A percentile compares a stretch with the other conserved stretches of the same genome.
phyloP scores from a whole-genome alignment of 1,140 invertebrate genomes.

The Zaprionus ornatus region DNA sequence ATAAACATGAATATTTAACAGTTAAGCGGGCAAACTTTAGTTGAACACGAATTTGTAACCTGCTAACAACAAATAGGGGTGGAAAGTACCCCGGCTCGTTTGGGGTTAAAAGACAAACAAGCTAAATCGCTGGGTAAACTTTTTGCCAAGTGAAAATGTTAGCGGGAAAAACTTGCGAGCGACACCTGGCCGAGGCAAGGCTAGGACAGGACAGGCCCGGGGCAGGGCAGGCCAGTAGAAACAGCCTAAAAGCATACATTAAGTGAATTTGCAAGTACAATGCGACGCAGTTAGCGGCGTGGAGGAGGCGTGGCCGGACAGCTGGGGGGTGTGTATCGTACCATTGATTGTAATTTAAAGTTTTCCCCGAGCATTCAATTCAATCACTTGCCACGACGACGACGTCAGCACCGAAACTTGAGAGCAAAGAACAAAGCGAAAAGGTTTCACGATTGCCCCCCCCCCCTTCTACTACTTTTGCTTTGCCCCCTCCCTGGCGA shows the following conservation, averaged over 20 bases:
- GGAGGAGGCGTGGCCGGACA: background rate
- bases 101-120: constrained; percentile 13
- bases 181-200: background rate
- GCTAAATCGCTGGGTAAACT: constrained; percentile 47
- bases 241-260: constrained; percentile 31
- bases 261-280: constrained; percentile 63
- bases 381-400: constrained; percentile 55
- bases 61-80: constrained; percentile 5
- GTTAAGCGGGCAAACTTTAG: constrained; percentile 20
- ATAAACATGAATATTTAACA: constrained; percentile 71
- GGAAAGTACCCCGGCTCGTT: background rate
- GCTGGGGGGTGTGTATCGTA: constrained; percentile 2
- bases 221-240: constrained; percentile 6
- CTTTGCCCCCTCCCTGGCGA: background rate
- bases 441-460: constrained; percentile 38
- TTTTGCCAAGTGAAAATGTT: constrained; percentile 23
- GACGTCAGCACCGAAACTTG: constrained; percentile 43
- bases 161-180: constrained; percentile 23
- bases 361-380: constrained; percentile 61
- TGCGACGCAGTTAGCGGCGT: background rate
- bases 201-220: constrained; percentile 9
- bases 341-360: constrained; percentile 67
- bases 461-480: no score
- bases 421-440: constrained; percentile 49
- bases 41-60: constrained; percentile 20